Percentiles rank a stretch among this genome's conserved stretches.
These are phyloP conservation scores for Melanophora roralis DNA, from an alignment of 2,888 invertebrate genomes.

Conservation along the genomic window DNA sequence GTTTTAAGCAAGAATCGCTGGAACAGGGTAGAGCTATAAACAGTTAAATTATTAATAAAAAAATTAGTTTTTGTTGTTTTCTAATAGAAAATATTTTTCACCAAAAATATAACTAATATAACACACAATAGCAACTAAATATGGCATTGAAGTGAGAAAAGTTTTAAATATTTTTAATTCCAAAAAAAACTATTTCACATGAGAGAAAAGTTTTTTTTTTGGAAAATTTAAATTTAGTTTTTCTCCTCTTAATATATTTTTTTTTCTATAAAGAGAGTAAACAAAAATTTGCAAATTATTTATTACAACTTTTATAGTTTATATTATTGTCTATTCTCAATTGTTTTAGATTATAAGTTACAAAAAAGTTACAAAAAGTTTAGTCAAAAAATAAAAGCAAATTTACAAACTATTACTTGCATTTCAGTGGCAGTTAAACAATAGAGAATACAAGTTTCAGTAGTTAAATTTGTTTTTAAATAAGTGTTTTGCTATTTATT, in stretches of 20 bases:
- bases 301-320: background rate
- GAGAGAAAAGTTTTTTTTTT: conserved; percentile 6
- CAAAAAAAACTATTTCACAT: background rate
- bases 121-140: background rate
- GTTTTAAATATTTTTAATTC: background rate
- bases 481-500: too few relatives aligned
- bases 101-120: background rate
- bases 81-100: background rate
- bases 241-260: background rate
- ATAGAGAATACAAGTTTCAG: too few relatives aligned
- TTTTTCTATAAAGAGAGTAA: background rate
- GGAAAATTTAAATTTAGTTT: background rate
- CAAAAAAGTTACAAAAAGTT: too few relatives aligned
- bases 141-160: conserved; percentile 25
- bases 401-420: too few relatives aligned
- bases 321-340: too few relatives aligned
- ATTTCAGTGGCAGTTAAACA: too few relatives aligned
- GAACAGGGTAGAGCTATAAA: background rate
- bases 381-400: too few relatives aligned
- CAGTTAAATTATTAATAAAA: conserved; percentile 34
- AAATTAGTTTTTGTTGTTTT: background rate
- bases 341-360: too few relatives aligned
- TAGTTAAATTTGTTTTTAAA: too few relatives aligned
- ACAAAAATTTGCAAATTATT: conserved; percentile 24
- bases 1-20: background rate